Conservation (phyloP, 1,140 invertebrate genomes). For the Pomacea maculata region DNA sequence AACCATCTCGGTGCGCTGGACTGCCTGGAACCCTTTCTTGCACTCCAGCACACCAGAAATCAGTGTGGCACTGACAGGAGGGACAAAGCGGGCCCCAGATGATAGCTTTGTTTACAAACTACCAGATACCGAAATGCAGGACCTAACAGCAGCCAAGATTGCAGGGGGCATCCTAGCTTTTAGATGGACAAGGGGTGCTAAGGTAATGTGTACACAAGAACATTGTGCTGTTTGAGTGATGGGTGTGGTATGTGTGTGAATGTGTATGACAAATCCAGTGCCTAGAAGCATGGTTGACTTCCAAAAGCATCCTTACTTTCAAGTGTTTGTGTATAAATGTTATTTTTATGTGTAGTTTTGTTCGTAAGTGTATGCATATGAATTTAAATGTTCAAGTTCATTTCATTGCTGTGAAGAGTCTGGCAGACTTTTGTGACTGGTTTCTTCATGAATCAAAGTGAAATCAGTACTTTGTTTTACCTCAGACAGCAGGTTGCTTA, state of each 20-base stretch:
- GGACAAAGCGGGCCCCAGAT: conserved; percentile 53
- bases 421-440: no score
- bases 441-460: no score
- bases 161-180: conserved; percentile 56
- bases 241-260: not conserved
- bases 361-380: no score
- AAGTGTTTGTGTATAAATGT: no score
- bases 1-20: conserved; percentile 58
- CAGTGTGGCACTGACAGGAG: conserved; percentile 51
- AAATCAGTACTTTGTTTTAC: no score
- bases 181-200: conserved; percentile 41
- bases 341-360: no score
- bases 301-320: no score
- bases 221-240: not conserved
- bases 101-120: conserved; percentile 57
- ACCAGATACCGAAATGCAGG: conserved; percentile 57
- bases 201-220: conserved; percentile 26
- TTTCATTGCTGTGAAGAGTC: no score
- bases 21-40: conserved; percentile 59
- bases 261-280: no score
- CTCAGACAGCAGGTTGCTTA: no score
- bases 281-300: no score
- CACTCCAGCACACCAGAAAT: conserved; percentile 42
- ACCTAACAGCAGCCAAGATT: conserved; percentile 39
- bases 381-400: no score